Evolutionary conservation across 92 coral and sea anemone species (phyloP).

Genomic region (Plumapathes pennacea): DNA sequence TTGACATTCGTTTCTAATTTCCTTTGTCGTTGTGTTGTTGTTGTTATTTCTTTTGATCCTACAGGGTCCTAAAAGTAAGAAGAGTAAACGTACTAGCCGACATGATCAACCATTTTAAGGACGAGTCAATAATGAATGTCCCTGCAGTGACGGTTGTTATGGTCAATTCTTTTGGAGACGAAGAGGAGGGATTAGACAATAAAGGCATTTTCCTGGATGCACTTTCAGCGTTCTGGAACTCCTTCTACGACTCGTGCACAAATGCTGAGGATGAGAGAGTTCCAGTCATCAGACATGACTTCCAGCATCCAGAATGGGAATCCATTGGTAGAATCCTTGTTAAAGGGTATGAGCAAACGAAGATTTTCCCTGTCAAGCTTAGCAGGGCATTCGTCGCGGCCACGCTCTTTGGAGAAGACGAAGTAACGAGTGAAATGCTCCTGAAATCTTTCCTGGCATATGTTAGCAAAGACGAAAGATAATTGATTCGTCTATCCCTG

Average conservation of each 20-base stretch:
- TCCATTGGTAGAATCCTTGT: conserved; percentile 60
- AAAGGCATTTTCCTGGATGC: conserved; percentile 62
- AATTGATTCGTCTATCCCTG: conserved; percentile 20
- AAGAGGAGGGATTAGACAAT: conserved; percentile 33
- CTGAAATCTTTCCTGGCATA: conserved; percentile 42
- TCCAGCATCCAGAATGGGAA: conserved; percentile 55
- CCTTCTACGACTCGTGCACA: conserved; percentile 41
- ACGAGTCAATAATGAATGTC: conserved; percentile 27
- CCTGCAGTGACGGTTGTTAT: conserved; percentile 11
- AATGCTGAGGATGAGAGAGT: conserved; percentile 50
- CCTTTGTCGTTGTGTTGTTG: no score
- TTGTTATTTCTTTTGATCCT: conserved; percentile 3
- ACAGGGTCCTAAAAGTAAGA: conserved; percentile 10
- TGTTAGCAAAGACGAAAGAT: conserved; percentile 57
- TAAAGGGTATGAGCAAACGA: conserved; percentile 49
- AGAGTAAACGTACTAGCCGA: conserved; percentile 18
- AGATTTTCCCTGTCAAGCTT: conserved; percentile 49
- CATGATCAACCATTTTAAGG: conserved; percentile 28
- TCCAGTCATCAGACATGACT: conserved; percentile 34
- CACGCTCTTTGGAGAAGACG: conserved; percentile 39
- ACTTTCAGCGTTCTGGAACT: conserved; percentile 62
- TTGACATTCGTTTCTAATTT: no score
- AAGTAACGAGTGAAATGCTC: conserved; percentile 16
- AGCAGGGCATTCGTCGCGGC: conserved; percentile 47
- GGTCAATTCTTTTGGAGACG: conserved; percentile 40